These are phyloP conservation scores for Phyllotreta striolata DNA, from an alignment of 2,888 invertebrate species.

Conservation along the genomic window DNA sequence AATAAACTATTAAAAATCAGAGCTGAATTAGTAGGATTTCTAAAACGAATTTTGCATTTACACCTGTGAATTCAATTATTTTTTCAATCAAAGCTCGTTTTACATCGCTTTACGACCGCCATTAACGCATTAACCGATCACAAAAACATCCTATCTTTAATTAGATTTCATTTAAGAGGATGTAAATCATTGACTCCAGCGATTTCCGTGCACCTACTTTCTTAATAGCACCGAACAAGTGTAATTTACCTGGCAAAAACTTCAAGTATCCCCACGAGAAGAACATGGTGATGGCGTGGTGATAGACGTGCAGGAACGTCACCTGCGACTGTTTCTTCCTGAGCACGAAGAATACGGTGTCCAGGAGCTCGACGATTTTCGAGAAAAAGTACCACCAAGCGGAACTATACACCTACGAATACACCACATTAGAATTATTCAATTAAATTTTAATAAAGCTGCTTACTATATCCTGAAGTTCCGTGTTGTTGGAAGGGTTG, in stretches of 20 bases:
- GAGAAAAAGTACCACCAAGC: slow-evolving; percentile 85
- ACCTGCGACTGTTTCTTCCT: slow-evolving; percentile 91
- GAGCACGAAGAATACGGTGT: slow-evolving; percentile 88
- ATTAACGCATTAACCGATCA: no score
- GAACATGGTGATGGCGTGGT: slow-evolving; percentile 82
- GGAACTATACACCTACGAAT: slow-evolving; percentile 66
- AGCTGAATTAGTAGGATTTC: no score
- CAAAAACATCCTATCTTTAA: no score
- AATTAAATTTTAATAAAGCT: slow-evolving; percentile 1
- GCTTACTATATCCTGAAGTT: slow-evolving; percentile 51
- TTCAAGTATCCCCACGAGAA: slow-evolving; percentile 83
- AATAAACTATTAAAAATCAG: no score
- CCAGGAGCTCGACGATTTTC: slow-evolving; percentile 79
- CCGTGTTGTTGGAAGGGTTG: slow-evolving; percentile 49
- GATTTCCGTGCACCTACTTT: no score
- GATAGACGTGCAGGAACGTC: slow-evolving; percentile 88
- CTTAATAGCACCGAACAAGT: background rate
- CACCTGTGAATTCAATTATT: no score
- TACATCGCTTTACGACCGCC: no score
- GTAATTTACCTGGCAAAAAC: slow-evolving; percentile 73
- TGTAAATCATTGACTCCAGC: no score
- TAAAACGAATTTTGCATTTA: no score
- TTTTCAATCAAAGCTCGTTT: no score
- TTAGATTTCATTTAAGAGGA: no score
- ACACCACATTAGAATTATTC: background rate